These are phyloP conservation scores for Oscheius sp. DNA, from an alignment of 2,888 invertebrate species.

Conservation along the genomic window DNA sequence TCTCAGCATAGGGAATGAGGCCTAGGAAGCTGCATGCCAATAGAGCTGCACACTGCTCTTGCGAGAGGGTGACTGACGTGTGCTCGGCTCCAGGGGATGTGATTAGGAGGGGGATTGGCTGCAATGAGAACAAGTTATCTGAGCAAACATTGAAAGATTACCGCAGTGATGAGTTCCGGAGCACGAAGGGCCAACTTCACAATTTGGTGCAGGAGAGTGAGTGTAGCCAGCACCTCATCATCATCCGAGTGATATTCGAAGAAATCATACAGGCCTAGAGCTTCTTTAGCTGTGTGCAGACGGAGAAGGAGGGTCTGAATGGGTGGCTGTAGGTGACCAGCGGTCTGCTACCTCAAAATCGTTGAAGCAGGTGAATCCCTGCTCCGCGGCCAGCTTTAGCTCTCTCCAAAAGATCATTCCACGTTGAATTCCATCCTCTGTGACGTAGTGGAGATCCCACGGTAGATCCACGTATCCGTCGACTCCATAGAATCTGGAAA, in stretches of 20 bases:
- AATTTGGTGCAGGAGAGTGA: slow-evolving; percentile 8
- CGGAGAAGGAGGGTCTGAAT: not conserved
- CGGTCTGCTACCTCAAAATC: not conserved
- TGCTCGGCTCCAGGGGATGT: not conserved
- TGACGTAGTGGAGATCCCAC: slow-evolving; percentile 2
- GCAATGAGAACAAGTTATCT: not conserved
- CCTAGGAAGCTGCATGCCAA: slow-evolving; percentile 95
- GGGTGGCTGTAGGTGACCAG: not conserved
- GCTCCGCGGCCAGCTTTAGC: not conserved
- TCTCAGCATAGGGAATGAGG: slow-evolving; percentile 83
- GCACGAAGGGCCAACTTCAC: slow-evolving; percentile 13
- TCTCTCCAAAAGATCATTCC: slow-evolving; percentile 1
- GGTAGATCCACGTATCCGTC: not conserved
- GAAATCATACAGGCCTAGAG: not conserved
- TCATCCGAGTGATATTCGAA: not conserved
- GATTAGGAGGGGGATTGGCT: not conserved
- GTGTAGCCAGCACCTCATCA: not conserved
- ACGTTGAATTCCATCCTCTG: not conserved
- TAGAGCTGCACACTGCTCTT: slow-evolving; percentile 84
- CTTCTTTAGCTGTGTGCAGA: not conserved
- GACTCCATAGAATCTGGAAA: slow-evolving; percentile 10
- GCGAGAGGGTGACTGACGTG: slow-evolving; percentile 78
- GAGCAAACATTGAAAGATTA: not conserved
- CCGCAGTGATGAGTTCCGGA: slow-evolving; percentile 12
- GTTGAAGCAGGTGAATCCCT: not conserved